Evolutionary conservation across 2,888 invertebrate species (phyloP), one percentile per base, ranked within the genome.

Genomic region (Adelognathus sp.): DNA sequence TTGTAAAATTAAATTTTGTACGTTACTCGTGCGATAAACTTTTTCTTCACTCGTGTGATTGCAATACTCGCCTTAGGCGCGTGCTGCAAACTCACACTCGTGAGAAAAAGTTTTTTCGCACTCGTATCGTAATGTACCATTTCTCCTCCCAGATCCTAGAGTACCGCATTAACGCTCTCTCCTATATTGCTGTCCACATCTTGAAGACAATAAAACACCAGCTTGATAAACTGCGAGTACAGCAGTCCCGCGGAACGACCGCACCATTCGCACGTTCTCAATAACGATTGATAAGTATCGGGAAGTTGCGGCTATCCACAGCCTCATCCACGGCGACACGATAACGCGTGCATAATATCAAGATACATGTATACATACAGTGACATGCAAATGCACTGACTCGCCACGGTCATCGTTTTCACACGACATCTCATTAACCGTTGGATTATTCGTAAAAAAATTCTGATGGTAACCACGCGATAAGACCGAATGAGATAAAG

Each of bases 391-490:
- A 79, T 75, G 56, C 44, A 76, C 80, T 85, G 85, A 86, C 86
- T 87, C 86, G 50, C 84, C 81, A 83, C 84, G 86, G 86, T 84
- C 88, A 86, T 87, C 86, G 84, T 86, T 87, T 87, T 86, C 86
- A 83, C 88, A 85, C 86, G 86, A 83, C 76, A 83, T 83, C 83
- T 83, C 84, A 84, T 86, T 88, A n/a, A 86, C 76, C 81, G 82
- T 81, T 82, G 71, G 87, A 87, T 88, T 86, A 86, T 87, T 80
- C 79, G 77, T 75, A 83, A 81, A n/a, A n/a, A n/a, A 85, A 66
- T 52, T 66, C 9, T 61, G 54, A 54, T 71, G 64, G 41, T 14
- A 54, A 63, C 21, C 18, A 18, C 21, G 39, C 46, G 27, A 58
- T 39, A 16, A 33, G n/a, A 36, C 33, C 18, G 24, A 29, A 44